Percentiles rank a stretch among this genome's conserved stretches.
Conservation (phyloP, 2,888 invertebrate species). For the Caradrina clavipalpis region DNA sequence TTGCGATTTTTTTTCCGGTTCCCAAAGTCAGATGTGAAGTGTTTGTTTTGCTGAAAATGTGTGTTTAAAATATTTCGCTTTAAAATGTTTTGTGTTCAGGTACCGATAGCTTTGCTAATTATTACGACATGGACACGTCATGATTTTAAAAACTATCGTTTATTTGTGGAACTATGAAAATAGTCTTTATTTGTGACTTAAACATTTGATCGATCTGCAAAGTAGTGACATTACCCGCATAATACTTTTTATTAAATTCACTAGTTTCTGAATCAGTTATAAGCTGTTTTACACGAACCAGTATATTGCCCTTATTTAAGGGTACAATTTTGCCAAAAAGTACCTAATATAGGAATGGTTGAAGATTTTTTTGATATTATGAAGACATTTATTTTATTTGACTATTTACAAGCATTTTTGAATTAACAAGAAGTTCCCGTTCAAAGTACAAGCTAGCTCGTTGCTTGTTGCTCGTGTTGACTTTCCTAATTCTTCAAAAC, state of each 20-base stretch:
- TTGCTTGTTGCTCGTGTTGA: too few relatives aligned
- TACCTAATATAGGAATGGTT: too few relatives aligned
- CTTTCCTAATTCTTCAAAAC: neutral
- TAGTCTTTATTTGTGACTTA: neutral
- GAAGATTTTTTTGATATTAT: neutral
- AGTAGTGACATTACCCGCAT: neutral
- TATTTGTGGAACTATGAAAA: neutral
- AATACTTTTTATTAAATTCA: too few relatives aligned
- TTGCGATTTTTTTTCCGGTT: constrained; percentile 73
- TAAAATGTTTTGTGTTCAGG: neutral
- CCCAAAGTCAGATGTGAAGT: constrained; percentile 8
- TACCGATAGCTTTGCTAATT: neutral
- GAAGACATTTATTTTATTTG: too few relatives aligned
- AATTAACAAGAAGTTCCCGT: too few relatives aligned
- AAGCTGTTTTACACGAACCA: too few relatives aligned
- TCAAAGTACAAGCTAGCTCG: too few relatives aligned
- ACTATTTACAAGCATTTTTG: too few relatives aligned
- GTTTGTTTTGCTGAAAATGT: constrained; percentile 24
- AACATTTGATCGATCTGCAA: neutral
- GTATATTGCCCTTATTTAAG: too few relatives aligned
- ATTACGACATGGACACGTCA: neutral
- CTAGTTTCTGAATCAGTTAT: too few relatives aligned
- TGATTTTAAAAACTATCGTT: neutral
- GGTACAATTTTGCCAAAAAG: too few relatives aligned
- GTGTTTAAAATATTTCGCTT: neutral